Conservation (phyloP, 2,797 vertebrate genomes). For the Cottoperca gobio region DNA sequence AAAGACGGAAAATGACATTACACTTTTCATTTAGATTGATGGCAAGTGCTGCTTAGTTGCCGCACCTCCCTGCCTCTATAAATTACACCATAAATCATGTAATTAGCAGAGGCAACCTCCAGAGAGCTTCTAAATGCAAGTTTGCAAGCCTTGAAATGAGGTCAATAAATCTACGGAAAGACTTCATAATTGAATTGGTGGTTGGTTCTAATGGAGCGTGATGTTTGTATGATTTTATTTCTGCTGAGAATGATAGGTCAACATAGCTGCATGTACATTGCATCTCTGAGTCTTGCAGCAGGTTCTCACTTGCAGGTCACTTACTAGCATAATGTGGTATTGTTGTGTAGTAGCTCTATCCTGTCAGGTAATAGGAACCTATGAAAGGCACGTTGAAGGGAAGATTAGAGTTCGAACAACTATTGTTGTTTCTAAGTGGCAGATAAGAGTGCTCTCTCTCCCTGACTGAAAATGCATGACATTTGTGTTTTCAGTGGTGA, state of each 20-base stretch:
- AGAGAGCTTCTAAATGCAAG: conserved; percentile 36
- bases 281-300: conserved; percentile 20
- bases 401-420: conserved; percentile 62
- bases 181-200: conserved; percentile 51
- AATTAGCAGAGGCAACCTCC: conserved; percentile 60
- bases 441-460: conserved; percentile 52
- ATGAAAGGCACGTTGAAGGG: conserved; percentile 43
- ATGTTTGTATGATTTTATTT: conserved; percentile 64
- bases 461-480: conserved; percentile 47
- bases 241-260: conserved; percentile 37
- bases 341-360: conserved; percentile 33
- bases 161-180: conserved; percentile 54
- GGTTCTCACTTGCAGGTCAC: conserved; percentile 41
- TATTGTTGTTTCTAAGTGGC: conserved; percentile 68
- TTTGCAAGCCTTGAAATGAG: conserved; percentile 57
- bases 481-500: conserved; percentile 40
- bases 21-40: conserved; percentile 68
- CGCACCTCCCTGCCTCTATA: conserved; percentile 51
- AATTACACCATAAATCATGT: conserved; percentile 69
- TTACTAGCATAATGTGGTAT: neutral
- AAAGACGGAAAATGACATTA: conserved; percentile 45
- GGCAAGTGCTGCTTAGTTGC: conserved; percentile 32
- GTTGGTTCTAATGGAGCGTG: conserved; percentile 61
- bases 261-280: neutral
- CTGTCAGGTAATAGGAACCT: conserved; percentile 28